Evolutionary conservation across 92 coral and sea anemone genomes (phyloP).

Genomic region (Siderastrea radians): DNA sequence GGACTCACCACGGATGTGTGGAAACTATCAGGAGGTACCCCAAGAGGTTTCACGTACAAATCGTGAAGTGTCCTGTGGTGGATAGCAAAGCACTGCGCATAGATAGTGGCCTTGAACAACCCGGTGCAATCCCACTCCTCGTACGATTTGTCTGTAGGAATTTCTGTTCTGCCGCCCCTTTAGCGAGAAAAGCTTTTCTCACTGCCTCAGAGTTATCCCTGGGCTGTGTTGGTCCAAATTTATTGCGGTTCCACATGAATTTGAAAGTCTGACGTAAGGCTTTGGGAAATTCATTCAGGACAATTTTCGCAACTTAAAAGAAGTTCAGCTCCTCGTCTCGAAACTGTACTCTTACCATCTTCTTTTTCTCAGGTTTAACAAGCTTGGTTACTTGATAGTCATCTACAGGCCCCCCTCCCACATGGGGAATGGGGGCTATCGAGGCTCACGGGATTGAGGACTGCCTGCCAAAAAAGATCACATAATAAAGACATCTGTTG

Average conservation of each 20-base stretch:
- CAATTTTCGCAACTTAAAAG: background rate
- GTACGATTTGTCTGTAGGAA: background rate
- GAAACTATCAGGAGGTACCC: background rate
- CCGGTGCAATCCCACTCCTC: conserved; percentile 5
- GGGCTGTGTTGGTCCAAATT: background rate
- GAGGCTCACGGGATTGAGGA: too few species aligned
- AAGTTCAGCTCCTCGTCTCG: background rate
- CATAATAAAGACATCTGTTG: too few species aligned
- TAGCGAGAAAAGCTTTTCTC: background rate
- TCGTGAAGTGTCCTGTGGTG: too few species aligned
- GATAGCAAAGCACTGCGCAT: background rate
- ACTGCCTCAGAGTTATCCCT: conserved; percentile 1
- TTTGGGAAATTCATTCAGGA: background rate
- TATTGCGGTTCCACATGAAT: background rate
- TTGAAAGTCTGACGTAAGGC: conserved; percentile 7
- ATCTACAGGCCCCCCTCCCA: too few species aligned
- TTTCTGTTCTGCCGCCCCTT: background rate
- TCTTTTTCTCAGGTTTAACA: background rate
- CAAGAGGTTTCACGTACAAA: too few species aligned
- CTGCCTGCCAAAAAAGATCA: too few species aligned
- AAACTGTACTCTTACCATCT: background rate
- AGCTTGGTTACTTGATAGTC: too few species aligned
- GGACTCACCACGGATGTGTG: too few species aligned
- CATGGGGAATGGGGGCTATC: too few species aligned
- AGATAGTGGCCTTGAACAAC: background rate